phyloP scores from a whole-genome alignment of 2,888 invertebrate genomes.

The Rotaria socialis region DNA sequence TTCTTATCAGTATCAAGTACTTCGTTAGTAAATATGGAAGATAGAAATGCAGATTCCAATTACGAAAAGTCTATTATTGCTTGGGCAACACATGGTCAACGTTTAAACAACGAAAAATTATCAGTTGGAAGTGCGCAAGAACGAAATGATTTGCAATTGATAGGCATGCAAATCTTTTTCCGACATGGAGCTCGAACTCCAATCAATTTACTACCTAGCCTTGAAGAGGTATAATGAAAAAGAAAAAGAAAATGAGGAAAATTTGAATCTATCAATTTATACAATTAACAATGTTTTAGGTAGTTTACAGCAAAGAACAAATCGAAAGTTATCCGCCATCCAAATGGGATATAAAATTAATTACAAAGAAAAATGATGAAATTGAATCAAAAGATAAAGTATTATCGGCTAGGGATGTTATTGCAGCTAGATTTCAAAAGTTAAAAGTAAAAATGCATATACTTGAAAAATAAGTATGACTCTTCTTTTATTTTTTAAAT shows the following conservation, averaged over 20 bases:
- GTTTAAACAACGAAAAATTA: neutral
- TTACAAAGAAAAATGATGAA: neutral
- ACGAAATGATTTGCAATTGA: slow-evolving; percentile 25
- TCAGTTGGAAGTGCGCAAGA: neutral
- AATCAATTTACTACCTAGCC: slow-evolving; percentile 10
- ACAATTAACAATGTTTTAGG: neutral
- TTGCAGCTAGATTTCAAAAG: neutral
- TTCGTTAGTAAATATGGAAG: neutral
- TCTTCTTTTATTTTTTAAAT: no score
- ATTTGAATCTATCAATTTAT: neutral
- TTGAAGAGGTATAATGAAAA: slow-evolving; percentile 36
- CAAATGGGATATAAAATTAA: slow-evolving; percentile 28
- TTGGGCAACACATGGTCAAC: neutral
- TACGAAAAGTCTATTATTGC: neutral
- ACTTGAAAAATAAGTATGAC: no score
- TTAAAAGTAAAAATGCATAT: neutral
- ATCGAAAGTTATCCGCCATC: neutral
- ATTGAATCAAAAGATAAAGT: neutral
- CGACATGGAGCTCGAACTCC: slow-evolving; percentile 46
- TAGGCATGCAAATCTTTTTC: slow-evolving; percentile 38
- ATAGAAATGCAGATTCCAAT: neutral
- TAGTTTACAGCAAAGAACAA: neutral
- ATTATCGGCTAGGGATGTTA: neutral
- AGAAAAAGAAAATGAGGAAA: neutral
- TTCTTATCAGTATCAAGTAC: neutral